phyloP scores from a whole-genome alignment of 2,113 vertebrate genomes.

The Phylloscopus trochilus region DNA sequence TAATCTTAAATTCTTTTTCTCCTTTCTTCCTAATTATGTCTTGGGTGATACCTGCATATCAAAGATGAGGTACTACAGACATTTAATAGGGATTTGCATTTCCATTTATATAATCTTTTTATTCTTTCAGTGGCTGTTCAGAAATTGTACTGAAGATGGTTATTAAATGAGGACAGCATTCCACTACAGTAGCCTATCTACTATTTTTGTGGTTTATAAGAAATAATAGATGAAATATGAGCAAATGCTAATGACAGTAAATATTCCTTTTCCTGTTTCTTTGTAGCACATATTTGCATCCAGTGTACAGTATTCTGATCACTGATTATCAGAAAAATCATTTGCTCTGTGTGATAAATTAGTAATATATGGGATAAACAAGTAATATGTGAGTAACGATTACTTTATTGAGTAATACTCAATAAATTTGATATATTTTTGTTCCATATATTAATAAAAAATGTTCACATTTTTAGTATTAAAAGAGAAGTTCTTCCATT shows the following conservation, averaged over 20 bases:
- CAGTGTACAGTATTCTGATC: not conserved
- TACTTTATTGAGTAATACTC: not conserved
- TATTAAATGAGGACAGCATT: not conserved
- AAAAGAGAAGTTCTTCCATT: conserved; percentile 91
- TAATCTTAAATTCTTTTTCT: not conserved
- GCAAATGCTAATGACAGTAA: not conserved
- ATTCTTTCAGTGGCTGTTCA: not conserved
- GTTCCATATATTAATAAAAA: not conserved
- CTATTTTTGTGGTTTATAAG: not conserved
- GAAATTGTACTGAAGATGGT: not conserved
- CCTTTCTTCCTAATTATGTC: not conserved
- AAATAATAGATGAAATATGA: not conserved
- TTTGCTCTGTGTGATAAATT: not conserved
- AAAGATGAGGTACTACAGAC: not conserved
- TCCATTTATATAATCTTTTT: not conserved
- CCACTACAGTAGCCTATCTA: not conserved
- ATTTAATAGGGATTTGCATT: not conserved
- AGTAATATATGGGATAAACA: not conserved
- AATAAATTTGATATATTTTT: not conserved
- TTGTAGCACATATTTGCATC: not conserved
- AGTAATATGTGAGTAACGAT: not conserved
- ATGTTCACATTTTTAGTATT: conserved; percentile 72
- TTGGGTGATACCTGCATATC: not conserved
- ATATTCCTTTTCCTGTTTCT: not conserved
- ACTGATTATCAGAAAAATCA: not conserved